These are phyloP conservation scores for Cyrtodaria siliqua DNA, from an alignment of 2,888 invertebrate species.

Conservation along the genomic window DNA sequence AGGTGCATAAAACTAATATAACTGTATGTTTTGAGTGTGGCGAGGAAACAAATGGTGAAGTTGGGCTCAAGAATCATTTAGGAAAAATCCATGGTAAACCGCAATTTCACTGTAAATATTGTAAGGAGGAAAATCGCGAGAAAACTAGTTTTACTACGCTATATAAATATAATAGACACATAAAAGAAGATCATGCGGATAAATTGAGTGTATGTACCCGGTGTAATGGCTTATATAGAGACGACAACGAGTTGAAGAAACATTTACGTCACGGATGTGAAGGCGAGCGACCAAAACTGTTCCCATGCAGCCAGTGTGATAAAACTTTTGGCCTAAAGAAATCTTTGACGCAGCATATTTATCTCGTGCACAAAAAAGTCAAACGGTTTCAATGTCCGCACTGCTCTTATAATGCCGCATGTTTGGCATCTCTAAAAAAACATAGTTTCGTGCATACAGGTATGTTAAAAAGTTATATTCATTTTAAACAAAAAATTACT, in stretches of 20 bases:
- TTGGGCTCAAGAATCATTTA: slow-evolving; percentile 39
- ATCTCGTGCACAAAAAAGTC: slow-evolving; percentile 49
- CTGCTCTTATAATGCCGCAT: slow-evolving; percentile 51
- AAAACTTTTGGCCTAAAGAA: slow-evolving; percentile 34
- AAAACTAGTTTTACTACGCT: slow-evolving; percentile 6
- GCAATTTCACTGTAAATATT: slow-evolving; percentile 40
- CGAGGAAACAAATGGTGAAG: slow-evolving; percentile 22
- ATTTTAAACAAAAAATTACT: neutral
- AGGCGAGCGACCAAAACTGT: slow-evolving; percentile 1
- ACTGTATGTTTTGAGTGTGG: slow-evolving; percentile 36
- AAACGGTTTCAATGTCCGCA: slow-evolving; percentile 52
- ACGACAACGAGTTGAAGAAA: slow-evolving; percentile 8
- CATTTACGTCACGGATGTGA: slow-evolving; percentile 26
- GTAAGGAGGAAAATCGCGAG: slow-evolving; percentile 22
- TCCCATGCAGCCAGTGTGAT: slow-evolving; percentile 48
- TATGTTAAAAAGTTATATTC: too few species aligned
- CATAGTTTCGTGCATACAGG: slow-evolving; percentile 55
- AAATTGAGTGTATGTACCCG: slow-evolving; percentile 23
- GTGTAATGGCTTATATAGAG: slow-evolving; percentile 27
- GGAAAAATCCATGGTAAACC: slow-evolving; percentile 51
- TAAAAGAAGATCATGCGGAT: slow-evolving; percentile 25
- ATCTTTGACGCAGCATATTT: slow-evolving; percentile 43
- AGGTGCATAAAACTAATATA: slow-evolving; percentile 34
- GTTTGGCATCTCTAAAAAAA: slow-evolving; percentile 25
- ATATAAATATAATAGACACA: slow-evolving; percentile 19